A percentile compares a stretch with the other conserved stretches of the same genome.
Evolutionary conservation across 2,888 invertebrate genomes (phyloP).

Genomic region (Cheilosia grossa): DNA sequence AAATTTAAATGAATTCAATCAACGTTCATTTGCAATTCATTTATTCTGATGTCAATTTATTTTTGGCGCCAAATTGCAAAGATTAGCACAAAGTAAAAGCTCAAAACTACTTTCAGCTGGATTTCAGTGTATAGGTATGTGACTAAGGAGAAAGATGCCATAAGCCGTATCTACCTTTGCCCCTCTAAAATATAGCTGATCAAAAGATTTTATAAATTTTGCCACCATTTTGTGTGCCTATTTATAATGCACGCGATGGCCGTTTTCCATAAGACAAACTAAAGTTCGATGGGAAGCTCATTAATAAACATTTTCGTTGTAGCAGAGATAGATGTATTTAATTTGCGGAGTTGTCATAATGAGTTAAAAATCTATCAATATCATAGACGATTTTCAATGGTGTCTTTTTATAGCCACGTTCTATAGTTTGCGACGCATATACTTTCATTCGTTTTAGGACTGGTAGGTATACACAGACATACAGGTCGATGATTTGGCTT

Average conservation of each 20-base stretch:
- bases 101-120: neutral
- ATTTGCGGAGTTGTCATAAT: no score
- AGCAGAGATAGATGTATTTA: neutral
- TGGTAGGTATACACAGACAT: no score
- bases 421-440: no score
- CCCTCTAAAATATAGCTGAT: no score
- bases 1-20: constrained; percentile 2
- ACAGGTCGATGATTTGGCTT: no score
- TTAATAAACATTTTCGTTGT: neutral
- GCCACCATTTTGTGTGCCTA: neutral
- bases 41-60: neutral
- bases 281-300: neutral
- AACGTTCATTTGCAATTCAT: constrained; percentile 3
- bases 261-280: neutral
- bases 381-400: no score
- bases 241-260: neutral
- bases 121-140: neutral
- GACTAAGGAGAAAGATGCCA: neutral
- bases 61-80: neutral
- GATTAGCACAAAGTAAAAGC: neutral
- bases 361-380: no score
- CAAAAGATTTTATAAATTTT: no score
- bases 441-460: no score
- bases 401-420: no score
- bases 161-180: no score